phyloP scores from a whole-genome alignment of 2,888 invertebrate species.

The Macrophya alboannulata region DNA sequence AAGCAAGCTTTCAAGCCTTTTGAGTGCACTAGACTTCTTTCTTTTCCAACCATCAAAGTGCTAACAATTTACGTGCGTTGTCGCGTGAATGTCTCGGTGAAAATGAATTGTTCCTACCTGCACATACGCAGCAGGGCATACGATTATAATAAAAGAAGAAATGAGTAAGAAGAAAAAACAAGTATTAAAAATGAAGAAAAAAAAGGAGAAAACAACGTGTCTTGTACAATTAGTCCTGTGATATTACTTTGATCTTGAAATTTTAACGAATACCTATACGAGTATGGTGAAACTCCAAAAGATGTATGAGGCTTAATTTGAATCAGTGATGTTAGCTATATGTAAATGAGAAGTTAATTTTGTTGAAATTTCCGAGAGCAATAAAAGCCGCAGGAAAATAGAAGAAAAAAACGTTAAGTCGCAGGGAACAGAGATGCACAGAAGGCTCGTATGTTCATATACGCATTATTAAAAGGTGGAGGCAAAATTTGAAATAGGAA shows the following conservation, averaged over 20 bases:
- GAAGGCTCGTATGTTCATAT: neutral
- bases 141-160: neutral
- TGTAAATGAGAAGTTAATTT: slow-evolving; percentile 20
- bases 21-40: slow-evolving; percentile 3
- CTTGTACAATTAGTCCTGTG: neutral
- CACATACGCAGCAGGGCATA: neutral
- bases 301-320: neutral
- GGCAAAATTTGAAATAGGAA: neutral
- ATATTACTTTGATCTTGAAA: neutral
- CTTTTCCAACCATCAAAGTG: neutral
- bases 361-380: neutral
- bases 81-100: neutral
- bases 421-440: neutral
- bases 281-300: neutral
- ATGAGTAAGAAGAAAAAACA: neutral
- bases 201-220: neutral
- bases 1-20: neutral
- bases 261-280: neutral
- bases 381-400: neutral
- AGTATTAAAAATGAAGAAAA: neutral
- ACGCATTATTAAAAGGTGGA: neutral
- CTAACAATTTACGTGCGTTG: neutral
- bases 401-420: neutral
- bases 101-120: slow-evolving; percentile 22
- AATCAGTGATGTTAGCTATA: neutral